Percentiles rank a stretch among this genome's conserved stretches.
phyloP scores from a whole-genome alignment of 2,888 invertebrate genomes.

The Thymelicus lineola region DNA sequence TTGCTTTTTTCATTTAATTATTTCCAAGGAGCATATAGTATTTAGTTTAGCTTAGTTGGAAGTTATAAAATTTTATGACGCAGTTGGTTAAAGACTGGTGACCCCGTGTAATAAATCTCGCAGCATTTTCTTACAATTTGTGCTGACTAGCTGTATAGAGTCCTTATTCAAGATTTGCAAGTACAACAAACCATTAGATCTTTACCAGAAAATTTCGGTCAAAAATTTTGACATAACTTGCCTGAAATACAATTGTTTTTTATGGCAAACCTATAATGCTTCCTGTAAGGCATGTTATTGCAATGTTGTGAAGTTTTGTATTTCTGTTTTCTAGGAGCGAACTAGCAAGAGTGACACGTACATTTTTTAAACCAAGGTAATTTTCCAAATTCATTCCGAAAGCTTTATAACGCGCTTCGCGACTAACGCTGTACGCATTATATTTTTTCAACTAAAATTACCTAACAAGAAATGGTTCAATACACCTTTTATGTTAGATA shows the following conservation, averaged over 20 bases:
- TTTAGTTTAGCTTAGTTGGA: no score
- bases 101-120: no score
- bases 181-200: no score
- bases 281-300: conserved; percentile 58
- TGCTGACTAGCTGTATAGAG: no score
- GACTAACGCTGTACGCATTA: conserved; percentile 2
- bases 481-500: no score
- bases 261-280: conserved; percentile 27
- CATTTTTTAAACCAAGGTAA: conserved; percentile 90
- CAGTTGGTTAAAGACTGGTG: no score
- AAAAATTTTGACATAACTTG: no score
- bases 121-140: no score
- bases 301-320: conserved; percentile 77
- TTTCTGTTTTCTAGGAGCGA: conserved; percentile 89
- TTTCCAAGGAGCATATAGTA: no score
- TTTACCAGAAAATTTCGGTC: no score
- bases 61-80: no score
- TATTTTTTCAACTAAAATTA: background rate
- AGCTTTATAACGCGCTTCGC: conserved; percentile 18
- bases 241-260: background rate
- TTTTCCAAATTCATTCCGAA: conserved; percentile 57
- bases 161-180: background rate
- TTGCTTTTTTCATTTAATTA: no score
- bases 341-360: conserved; percentile 94
- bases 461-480: background rate